Percentiles rank a stretch among this genome's conserved stretches.
phyloP scores from a whole-genome alignment of 1,140 invertebrate genomes.

The Penaeus chinensis region DNA sequence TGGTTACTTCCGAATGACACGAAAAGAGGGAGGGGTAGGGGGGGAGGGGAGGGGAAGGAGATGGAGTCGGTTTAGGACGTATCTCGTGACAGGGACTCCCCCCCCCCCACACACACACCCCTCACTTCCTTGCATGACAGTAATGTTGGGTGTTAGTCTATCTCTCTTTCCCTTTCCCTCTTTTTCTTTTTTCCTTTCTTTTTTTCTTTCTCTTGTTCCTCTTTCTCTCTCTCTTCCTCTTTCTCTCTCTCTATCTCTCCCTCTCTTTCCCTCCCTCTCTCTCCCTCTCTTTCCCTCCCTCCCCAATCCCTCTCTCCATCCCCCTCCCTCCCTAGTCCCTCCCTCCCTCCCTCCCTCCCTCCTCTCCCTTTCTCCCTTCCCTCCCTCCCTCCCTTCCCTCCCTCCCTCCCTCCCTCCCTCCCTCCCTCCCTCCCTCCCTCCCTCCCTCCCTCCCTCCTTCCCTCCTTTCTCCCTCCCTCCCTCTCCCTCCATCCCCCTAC shows the following conservation, averaged over 20 bases:
- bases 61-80: too few species aligned
- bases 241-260: background rate
- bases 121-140: too few species aligned
- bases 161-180: background rate
- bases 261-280: background rate
- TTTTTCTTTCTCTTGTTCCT: background rate
- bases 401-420: background rate
- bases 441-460: background rate
- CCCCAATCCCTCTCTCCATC: background rate
- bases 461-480: background rate
- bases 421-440: background rate
- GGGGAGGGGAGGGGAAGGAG: too few species aligned
- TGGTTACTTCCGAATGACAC: too few species aligned
- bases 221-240: background rate
- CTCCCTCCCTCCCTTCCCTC: background rate
- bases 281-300: conserved; percentile 1
- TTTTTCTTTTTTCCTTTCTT: background rate
- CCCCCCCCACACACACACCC: too few species aligned
- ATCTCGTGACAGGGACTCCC: too few species aligned
- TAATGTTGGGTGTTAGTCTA: background rate
- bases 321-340: background rate
- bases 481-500: background rate
- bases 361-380: background rate
- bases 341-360: background rate
- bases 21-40: too few species aligned